Percentiles rank a stretch among this genome's conserved stretches.
Evolutionary conservation across 2,113 vertebrate genomes (phyloP).

Genomic region (Plotosus lineatus): DNA sequence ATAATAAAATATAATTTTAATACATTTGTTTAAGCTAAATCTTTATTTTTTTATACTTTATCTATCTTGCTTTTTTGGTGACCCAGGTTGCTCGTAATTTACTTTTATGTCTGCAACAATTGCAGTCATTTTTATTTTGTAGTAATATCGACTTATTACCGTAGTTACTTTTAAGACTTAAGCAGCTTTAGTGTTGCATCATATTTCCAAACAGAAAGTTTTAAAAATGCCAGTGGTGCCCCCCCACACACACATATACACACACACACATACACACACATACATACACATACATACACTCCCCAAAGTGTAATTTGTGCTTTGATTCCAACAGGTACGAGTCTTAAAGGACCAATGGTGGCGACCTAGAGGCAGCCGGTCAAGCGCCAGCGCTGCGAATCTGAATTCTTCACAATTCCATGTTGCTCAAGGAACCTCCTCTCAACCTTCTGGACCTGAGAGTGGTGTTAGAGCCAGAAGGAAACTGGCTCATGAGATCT

Average conservation of each 20-base stretch:
- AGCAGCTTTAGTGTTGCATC: not conserved
- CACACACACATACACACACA: too few relatives aligned
- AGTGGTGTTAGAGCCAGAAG: constrained; percentile 55
- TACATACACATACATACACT: too few relatives aligned
- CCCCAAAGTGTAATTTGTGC: not conserved
- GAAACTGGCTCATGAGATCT: constrained; percentile 55
- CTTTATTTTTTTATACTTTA: too few relatives aligned
- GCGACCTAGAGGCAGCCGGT: not conserved
- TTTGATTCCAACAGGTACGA: constrained; percentile 22
- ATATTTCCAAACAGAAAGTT: not conserved
- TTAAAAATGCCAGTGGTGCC: not conserved
- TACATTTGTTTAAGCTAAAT: not conserved
- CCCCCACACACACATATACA: too few relatives aligned
- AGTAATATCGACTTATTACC: not conserved
- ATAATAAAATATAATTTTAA: too few relatives aligned
- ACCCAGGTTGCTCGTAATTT: not conserved
- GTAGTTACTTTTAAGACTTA: not conserved
- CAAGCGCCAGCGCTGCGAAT: not conserved
- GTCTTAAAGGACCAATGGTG: constrained; percentile 65
- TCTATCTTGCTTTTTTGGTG: not conserved
- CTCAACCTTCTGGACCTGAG: not conserved
- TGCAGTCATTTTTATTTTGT: not conserved
- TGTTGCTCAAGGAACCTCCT: not conserved
- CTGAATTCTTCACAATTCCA: not conserved
- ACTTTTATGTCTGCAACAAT: not conserved